A percentile compares a stretch with the other conserved stretches of the same genome.
Evolutionary conservation across 35 echinoderm and acorn worm species (phyloP).

Genomic region (Lytechinus pictus): DNA sequence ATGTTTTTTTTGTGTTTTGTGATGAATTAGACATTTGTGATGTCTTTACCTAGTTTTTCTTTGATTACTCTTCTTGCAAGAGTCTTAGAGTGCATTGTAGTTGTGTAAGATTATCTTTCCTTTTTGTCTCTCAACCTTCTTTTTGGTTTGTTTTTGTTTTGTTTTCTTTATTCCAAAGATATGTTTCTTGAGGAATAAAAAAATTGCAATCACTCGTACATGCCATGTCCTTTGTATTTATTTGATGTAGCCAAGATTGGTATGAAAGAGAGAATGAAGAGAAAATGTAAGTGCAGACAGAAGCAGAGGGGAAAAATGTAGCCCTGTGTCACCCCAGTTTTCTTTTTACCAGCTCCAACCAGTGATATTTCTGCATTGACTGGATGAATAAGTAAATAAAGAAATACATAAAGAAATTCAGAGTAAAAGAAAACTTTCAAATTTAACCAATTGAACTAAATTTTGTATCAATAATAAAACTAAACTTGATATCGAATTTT

Average conservation of each 20-base stretch:
- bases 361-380: too few relatives aligned
- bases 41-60: constrained; percentile 32
- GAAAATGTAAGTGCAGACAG: background rate
- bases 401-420: too few relatives aligned
- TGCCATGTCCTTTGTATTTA: background rate
- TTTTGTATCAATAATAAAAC: too few relatives aligned
- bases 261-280: background rate
- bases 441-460: too few relatives aligned
- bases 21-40: constrained; percentile 7
- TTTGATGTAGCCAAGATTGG: background rate
- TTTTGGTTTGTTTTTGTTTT: background rate
- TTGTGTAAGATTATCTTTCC: constrained; percentile 34
- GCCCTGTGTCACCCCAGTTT: too few relatives aligned
- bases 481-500: too few relatives aligned
- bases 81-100: constrained; percentile 40
- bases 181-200: constrained; percentile 35
- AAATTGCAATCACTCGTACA: constrained; percentile 47
- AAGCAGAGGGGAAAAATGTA: background rate
- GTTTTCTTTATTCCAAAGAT: constrained; percentile 34
- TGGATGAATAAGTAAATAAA: too few relatives aligned
- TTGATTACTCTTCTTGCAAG: background rate
- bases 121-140: constrained; percentile 3
- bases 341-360: too few relatives aligned
- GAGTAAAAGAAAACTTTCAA: too few relatives aligned
- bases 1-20: constrained; percentile 24